Conservation (phyloP, 2,797 vertebrate genomes). For the Acanthornis magna region DNA sequence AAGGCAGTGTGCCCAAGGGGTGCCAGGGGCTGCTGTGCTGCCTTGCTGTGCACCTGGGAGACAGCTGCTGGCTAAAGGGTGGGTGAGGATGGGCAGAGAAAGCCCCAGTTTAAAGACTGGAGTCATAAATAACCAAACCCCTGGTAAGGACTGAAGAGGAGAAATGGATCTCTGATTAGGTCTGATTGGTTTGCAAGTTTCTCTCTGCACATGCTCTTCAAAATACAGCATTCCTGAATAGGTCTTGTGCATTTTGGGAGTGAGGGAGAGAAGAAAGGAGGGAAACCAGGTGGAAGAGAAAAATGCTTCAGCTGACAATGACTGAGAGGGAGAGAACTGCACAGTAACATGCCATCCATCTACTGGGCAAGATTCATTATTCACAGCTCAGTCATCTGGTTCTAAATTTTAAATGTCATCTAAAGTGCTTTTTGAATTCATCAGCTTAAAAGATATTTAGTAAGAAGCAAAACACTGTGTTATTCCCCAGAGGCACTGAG, state of each 20-base stretch:
- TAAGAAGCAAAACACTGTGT: constrained; percentile 14
- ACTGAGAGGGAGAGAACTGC: constrained; percentile 36
- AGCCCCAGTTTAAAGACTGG: not conserved
- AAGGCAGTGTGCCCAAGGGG: not conserved
- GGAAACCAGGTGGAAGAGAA: constrained; percentile 21
- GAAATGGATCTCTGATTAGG: not conserved
- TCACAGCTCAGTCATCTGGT: constrained; percentile 17
- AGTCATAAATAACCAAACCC: not conserved
- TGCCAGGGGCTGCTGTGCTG: not conserved
- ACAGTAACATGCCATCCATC: constrained; percentile 47
- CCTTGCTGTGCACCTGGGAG: not conserved
- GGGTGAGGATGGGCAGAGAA: not conserved
- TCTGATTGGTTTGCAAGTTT: not conserved
- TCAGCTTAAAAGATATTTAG: constrained; percentile 45
- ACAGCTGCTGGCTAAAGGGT: not conserved
- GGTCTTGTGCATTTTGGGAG: not conserved
- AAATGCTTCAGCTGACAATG: constrained; percentile 44
- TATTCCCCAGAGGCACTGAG: not conserved
- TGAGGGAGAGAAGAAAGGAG: not conserved
- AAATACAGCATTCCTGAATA: not conserved
- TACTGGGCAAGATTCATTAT: constrained; percentile 43
- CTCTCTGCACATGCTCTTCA: not conserved
- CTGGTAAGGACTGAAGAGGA: not conserved
- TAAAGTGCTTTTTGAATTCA: constrained; percentile 40
- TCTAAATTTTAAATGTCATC: constrained; percentile 51